phyloP scores from a whole-genome alignment of 2,797 vertebrate species.

The Holocentrus rufus region DNA sequence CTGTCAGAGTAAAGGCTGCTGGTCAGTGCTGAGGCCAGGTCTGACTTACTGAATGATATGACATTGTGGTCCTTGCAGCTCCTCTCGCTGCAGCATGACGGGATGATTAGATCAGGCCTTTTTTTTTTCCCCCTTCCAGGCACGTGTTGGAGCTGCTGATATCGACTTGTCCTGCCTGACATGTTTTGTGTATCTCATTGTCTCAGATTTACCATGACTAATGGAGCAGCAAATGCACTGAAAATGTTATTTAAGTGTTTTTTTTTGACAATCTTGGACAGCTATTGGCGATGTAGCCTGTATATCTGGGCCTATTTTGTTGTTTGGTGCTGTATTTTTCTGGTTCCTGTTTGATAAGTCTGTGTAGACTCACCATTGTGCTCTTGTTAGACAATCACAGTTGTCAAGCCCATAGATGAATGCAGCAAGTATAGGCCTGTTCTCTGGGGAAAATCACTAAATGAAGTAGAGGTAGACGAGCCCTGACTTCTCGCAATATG shows the following conservation, averaged over 20 bases:
- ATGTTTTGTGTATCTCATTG: background rate
- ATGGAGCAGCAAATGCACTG: background rate
- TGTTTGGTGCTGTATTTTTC: too few species aligned
- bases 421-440: too few species aligned
- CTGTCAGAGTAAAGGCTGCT: conserved; percentile 23
- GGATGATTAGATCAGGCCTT: background rate
- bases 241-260: too few species aligned
- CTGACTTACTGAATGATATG: background rate
- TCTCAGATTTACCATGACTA: background rate
- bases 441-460: too few species aligned
- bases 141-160: background rate
- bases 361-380: too few species aligned
- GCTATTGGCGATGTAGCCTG: too few species aligned
- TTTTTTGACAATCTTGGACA: too few species aligned
- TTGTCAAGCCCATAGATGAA: too few species aligned
- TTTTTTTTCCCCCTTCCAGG: background rate
- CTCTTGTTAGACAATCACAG: too few species aligned
- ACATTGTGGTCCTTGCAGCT: background rate
- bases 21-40: background rate
- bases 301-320: too few species aligned
- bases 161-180: background rate
- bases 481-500: conserved; percentile 5
- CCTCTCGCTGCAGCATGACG: background rate
- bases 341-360: too few species aligned
- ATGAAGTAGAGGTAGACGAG: too few species aligned